phyloP scores from a whole-genome alignment of 2,888 invertebrate species.

The Eledona agricola region DNA sequence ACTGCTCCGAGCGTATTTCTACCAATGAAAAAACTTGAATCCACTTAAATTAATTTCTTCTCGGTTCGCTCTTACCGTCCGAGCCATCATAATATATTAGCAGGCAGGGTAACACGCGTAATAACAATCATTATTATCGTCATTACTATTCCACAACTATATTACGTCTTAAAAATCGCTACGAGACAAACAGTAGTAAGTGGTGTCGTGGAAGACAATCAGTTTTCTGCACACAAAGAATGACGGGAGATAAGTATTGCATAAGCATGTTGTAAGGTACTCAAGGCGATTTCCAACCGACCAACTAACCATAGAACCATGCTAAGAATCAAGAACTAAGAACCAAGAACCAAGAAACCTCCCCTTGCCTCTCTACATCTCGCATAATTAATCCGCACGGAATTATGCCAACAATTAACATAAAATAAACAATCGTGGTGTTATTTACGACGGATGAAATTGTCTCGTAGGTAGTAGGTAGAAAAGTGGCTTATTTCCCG shows the following conservation, averaged over 20 bases:
- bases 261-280: slow-evolving; percentile 35
- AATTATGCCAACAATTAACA: slow-evolving; percentile 16
- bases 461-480: slow-evolving; percentile 3
- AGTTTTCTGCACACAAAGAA: slow-evolving; percentile 37
- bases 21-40: slow-evolving; percentile 22
- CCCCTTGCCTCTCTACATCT: slow-evolving; percentile 12
- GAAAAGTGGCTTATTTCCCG: not conserved
- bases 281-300: slow-evolving; percentile 33
- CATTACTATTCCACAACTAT: slow-evolving; percentile 21
- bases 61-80: slow-evolving; percentile 17
- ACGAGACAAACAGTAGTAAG: slow-evolving; percentile 4
- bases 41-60: slow-evolving; percentile 30
- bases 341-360: too few species aligned
- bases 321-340: too few species aligned
- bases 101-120: slow-evolving; percentile 16
- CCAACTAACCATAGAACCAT: too few species aligned
- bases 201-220: slow-evolving; percentile 11
- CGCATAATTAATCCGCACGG: slow-evolving; percentile 22
- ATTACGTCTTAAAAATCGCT: slow-evolving; percentile 15
- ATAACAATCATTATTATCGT: slow-evolving; percentile 23
- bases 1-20: slow-evolving; percentile 30
- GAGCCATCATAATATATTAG: slow-evolving; percentile 21
- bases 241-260: slow-evolving; percentile 33
- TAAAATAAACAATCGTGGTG: slow-evolving; percentile 8
- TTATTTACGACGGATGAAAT: not conserved